phyloP scores from a whole-genome alignment of 2,113 vertebrate species.

The Egretta garzetta region DNA sequence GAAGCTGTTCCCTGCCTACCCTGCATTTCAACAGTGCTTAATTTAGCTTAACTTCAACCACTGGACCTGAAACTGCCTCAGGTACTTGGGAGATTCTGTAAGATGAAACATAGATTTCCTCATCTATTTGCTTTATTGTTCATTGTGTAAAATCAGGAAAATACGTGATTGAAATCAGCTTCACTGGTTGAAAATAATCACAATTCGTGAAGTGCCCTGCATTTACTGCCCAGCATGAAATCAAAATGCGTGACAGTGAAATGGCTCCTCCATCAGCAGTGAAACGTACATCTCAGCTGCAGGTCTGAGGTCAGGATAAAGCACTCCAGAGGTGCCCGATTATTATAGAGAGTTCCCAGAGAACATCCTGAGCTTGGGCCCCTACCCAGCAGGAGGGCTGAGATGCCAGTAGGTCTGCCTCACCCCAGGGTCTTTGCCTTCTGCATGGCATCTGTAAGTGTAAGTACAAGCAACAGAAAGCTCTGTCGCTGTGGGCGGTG shows the following conservation, averaged over 20 bases:
- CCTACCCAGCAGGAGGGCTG: neutral
- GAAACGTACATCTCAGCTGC: neutral
- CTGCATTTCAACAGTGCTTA: neutral
- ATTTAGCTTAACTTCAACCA: neutral
- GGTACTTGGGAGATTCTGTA: neutral
- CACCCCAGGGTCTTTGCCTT: neutral
- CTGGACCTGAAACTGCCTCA: neutral
- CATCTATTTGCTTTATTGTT: neutral
- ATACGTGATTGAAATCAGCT: neutral
- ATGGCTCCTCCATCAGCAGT: neutral
- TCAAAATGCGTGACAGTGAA: neutral
- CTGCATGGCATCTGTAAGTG: neutral
- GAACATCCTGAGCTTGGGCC: neutral
- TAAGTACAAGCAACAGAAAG: fast-evolving
- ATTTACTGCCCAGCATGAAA: neutral
- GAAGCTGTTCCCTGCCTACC: neutral
- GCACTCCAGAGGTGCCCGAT: fast-evolving
- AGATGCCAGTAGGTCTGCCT: neutral
- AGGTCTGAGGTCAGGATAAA: neutral
- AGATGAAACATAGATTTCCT: neutral
- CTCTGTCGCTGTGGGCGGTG: neutral
- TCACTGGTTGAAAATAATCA: neutral
- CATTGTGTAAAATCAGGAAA: neutral
- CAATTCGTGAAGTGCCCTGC: neutral
- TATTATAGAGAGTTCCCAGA: neutral